Base-by-base conservation (phyloP, 2,888 invertebrate species). In the Leucania comma region DNA sequence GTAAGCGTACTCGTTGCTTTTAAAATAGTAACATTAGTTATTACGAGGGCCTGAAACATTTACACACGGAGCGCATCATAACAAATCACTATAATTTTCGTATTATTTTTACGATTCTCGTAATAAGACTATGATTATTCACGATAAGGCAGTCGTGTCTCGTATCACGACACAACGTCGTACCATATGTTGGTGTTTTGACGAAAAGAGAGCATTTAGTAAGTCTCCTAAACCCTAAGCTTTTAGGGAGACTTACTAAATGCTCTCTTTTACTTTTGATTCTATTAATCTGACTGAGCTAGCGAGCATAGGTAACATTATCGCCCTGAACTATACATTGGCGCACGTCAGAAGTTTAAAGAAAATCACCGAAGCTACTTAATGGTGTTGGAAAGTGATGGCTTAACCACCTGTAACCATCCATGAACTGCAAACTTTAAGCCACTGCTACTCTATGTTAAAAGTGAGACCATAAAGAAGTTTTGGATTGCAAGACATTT, bases 361-460 rank as follows among this genome's bases (percentile, higher is more conserved):
- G 54, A 54, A 78, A 81, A 63, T 26, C 68, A 51, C 48, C n/a
- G 48, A 29, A 32, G 22, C 48, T 57, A 58, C 64, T 58, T 73
- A 67, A 69, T 58, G 68, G 71, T 68, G 68, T 70, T 58, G 42
- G 64, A 65, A 67, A 83, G 68, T 70, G 63, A 70, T 70, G 72
- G 84, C 66, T 72, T 75, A 81, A 84, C 84, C 82, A 82, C 82
- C 84, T 82, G 82, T 82, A 75, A 81, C 54, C 58, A 61, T 58
- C 69, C 71, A 57, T 42, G 29, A 58, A 72, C 58, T 67, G 58
- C 64, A 67, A 81, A 81, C 68, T 81, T 73, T 65, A 68, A 72
- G 61, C 60, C 42, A 32, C 63, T 48, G 22, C 51, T 68, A 57
- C 51, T 74, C 26, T 29, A 61, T 61, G 68, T 59, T 64, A 69